Percentiles rank a stretch among this genome's conserved stretches.
Evolutionary conservation across 1,140 invertebrate species (phyloP).

Genomic region (Drosophila santomea): DNA sequence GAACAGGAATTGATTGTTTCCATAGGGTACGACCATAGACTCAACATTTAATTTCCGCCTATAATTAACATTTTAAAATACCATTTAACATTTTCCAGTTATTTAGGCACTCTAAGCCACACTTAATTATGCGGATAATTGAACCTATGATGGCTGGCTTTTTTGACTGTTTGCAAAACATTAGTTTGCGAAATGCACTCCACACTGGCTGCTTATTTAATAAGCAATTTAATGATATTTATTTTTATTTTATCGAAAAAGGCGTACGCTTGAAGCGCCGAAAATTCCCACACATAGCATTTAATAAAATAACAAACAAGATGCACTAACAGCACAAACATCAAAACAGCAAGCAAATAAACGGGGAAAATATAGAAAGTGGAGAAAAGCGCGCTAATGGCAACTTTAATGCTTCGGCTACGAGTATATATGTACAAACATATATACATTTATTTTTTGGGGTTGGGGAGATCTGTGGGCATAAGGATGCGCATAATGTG

Average conservation of each 20-base stretch:
- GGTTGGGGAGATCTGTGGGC: slow-evolving; percentile 40
- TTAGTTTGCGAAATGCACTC: slow-evolving; percentile 49
- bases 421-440: not conserved
- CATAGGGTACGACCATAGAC: no score
- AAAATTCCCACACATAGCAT: slow-evolving; percentile 72
- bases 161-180: slow-evolving; percentile 41
- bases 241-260: slow-evolving; percentile 59
- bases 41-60: not conserved
- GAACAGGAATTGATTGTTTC: no score
- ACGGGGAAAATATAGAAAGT: slow-evolving; percentile 7
- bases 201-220: slow-evolving; percentile 40
- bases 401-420: slow-evolving; percentile 71
- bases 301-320: slow-evolving; percentile 81
- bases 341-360: slow-evolving; percentile 65
- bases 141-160: slow-evolving; percentile 11
- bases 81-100: not conserved
- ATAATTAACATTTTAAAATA: not conserved
- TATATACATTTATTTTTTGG: slow-evolving; percentile 19
- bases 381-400: slow-evolving; percentile 57
- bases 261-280: slow-evolving; percentile 5
- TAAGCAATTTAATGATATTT: slow-evolving; percentile 74
- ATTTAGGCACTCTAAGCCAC: not conserved
- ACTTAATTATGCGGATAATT: slow-evolving; percentile 39
- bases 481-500: slow-evolving; percentile 83
- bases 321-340: slow-evolving; percentile 34